Evolutionary conservation across 2,888 invertebrate species (phyloP), one percentile per base, ranked within the genome.

Genomic region (Globia sparganii): DNA sequence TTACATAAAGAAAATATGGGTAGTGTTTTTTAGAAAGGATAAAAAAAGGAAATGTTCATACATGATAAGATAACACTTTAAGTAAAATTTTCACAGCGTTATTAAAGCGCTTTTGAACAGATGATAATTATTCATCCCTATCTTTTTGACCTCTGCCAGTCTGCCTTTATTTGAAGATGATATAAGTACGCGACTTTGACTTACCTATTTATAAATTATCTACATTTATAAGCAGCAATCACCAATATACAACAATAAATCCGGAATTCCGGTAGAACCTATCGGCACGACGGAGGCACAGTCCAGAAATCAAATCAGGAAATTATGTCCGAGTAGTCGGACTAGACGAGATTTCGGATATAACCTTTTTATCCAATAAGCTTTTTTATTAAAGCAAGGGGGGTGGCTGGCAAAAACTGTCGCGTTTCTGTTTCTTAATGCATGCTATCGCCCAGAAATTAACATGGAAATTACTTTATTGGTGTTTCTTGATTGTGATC

Each of bases 261-360:
- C 53, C 31, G 62, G 49, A 78, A 78, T 65, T 61, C 72, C 68
- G 37, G 18, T 43, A 70, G n/a, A 34, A 43, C 18, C 43, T 43
- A 15, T 31, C 11, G 28, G 49, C 34, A 25, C 37, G 46, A 40
- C 58, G 31, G 25, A 49, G 34, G 49, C 4, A 58, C 56, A 28
- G 58, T 71, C 70, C 66, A 70, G 68, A 61, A 59, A 78, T 69
- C 37, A n/a, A 73, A 81, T 73, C 66, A 62, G 70, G 75, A 80
- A 71, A 80, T 71, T 9, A 70, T 56, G 56, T 46, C 31, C 49
- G 28, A 70, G 21, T 43, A 31, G 25, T 56, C 34, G 0, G 40
- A 25, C 34, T 56, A 43, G 56, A 62, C 58, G 56, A 61, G 15
- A 66, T 67, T 49, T 43, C 28, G 40, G n/a, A 70, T 65, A 72